Base-by-base conservation (phyloP, 2,113 vertebrate genomes). In the Prietella phreatophila region DNA sequence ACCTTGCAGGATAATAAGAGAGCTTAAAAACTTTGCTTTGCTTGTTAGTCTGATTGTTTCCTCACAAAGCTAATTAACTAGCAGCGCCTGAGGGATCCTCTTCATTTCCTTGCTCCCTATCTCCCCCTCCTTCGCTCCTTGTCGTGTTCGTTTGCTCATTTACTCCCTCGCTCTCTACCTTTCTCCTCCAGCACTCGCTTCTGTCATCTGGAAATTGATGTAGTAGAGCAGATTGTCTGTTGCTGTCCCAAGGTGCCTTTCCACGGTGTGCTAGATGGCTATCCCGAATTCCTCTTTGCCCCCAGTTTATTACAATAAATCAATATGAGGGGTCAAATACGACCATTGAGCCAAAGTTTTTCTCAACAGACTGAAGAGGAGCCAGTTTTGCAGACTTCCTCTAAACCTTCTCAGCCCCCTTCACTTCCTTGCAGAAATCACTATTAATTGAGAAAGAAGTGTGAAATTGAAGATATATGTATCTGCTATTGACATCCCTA, bases 191-290 rank as follows among this genome's bases (percentile, higher is more conserved):
- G 91, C 93, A 92, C 92, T 93, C 91, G 82, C 93, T 92, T 69
- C 91, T 96, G 94, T 95, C 93, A 94, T 94, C 92, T 93, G 92
- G 92, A 94, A 95, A 95, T 94, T 95, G 94, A 95, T 95, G 93
- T 92, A 93, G 91, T 92, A 91, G 89, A 91, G 92, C 85, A 91
- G 93, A 93, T 94, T 94, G 94, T 94, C 93, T 94, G 92, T 83
- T 86, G 90, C 91, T 89, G 91, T 94, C 95, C 94, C 94, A 95
- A 95, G 94, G 95, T 95, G 95, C 95, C 95, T 95, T 95, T 95
- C 93, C 92, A 86, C 86, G 61, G 89, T 50, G 82, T 92, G 91
- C 86, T 90, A 91, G 91, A 93, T 91, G 92, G 93, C 93, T 91
- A 69, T 83, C 93, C 90, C 58, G 63, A 92, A 94, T 93, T 92